phyloP scores from a whole-genome alignment of 2,888 invertebrate genomes.

The Drosophila longiperda region DNA sequence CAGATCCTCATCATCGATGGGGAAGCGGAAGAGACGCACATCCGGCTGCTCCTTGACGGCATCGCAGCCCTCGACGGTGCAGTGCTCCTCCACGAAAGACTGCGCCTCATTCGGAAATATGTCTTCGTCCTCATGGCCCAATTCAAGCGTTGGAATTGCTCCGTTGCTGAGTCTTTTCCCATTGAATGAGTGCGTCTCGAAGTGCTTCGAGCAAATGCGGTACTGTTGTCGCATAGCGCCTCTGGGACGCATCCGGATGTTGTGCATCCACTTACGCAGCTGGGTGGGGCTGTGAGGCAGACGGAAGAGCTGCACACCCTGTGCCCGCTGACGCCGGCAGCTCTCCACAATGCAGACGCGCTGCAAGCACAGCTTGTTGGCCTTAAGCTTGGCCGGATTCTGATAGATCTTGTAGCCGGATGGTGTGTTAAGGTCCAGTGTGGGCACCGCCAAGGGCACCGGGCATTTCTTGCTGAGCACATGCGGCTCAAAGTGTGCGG shows the following conservation, averaged over 20 bases:
- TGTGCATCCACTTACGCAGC: conserved; percentile 81
- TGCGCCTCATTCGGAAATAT: conserved; percentile 80
- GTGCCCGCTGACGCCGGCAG: conserved; percentile 74
- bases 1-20: conserved; percentile 80
- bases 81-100: conserved; percentile 76
- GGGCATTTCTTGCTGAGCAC: conserved; percentile 82
- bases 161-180: conserved; percentile 76
- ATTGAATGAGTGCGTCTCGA: conserved; percentile 82
- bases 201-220: conserved; percentile 79
- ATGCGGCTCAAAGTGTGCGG: conserved; percentile 78
- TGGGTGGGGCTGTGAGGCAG: conserved; percentile 75
- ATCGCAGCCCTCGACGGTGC: conserved; percentile 71
- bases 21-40: conserved; percentile 78
- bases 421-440: conserved; percentile 76
- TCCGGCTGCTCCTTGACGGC: conserved; percentile 74
- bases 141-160: conserved; percentile 78
- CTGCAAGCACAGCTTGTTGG: conserved; percentile 74
- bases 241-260: conserved; percentile 73
- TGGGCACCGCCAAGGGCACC: conserved; percentile 79
- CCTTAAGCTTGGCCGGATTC: conserved; percentile 79
- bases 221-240: conserved; percentile 71
- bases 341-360: conserved; percentile 77
- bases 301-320: conserved; percentile 79
- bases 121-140: conserved; percentile 76
- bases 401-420: conserved; percentile 81